Conservation (phyloP, 2,113 vertebrate genomes). For the Passer domesticus region DNA sequence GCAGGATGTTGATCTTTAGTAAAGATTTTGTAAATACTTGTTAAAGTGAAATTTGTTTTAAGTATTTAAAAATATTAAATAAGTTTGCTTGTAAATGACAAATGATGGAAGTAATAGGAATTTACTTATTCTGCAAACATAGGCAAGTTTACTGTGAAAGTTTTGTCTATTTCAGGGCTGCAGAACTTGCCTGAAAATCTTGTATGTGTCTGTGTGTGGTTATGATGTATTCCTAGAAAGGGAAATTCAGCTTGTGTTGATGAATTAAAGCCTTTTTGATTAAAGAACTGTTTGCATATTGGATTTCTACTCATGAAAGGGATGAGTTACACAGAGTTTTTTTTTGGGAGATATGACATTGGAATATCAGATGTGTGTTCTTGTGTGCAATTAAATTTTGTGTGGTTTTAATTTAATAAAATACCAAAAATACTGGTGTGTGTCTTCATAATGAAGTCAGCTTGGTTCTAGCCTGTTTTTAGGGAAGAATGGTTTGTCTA, state of each 20-base stretch:
- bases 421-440: neutral
- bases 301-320: conserved; percentile 50
- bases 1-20: conserved; percentile 65
- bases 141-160: conserved; percentile 21
- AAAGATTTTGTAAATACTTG: conserved; percentile 68
- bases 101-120: conserved; percentile 28
- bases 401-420: conserved; percentile 68
- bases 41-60: conserved; percentile 63
- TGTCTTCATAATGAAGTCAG: neutral
- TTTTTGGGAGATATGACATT: conserved; percentile 29
- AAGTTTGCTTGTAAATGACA: conserved; percentile 56
- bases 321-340: neutral
- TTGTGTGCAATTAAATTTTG: conserved; percentile 45
- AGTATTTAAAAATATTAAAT: conserved; percentile 56
- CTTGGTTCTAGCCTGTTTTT: neutral
- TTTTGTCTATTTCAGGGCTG: conserved; percentile 25
- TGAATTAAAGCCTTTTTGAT: conserved; percentile 29
- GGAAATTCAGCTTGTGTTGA: conserved; percentile 53
- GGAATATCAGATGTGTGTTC: conserved; percentile 34
- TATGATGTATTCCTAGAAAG: conserved; percentile 42
- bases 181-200: conserved; percentile 38
- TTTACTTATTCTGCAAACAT: neutral
- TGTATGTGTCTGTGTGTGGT: conserved; percentile 44
- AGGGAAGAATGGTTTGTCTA: neutral
- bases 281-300: conserved; percentile 65